These are phyloP conservation scores for Phalera bucephala DNA, from an alignment of 2,888 invertebrate genomes.

Conservation along the genomic window DNA sequence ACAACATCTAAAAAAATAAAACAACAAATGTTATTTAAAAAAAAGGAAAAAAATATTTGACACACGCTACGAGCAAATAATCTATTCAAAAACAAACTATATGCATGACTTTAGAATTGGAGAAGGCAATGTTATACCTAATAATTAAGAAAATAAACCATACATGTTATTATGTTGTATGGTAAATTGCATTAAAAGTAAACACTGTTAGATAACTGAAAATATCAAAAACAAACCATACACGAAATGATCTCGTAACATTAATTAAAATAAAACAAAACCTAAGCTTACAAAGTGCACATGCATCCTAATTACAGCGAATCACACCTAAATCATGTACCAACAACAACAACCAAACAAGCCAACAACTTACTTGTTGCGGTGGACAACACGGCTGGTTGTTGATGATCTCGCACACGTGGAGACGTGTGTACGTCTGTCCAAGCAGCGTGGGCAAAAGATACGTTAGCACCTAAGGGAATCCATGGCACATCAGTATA, in stretches of 20 bases:
- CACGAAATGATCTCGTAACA: no score
- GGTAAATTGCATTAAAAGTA: conserved; percentile 12
- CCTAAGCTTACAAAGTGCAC: no score
- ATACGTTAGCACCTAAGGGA: conserved; percentile 61
- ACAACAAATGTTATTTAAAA: not conserved
- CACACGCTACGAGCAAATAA: not conserved
- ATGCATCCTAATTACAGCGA: no score
- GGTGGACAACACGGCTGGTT: conserved; percentile 93
- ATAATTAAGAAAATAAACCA: no score
- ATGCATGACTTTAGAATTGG: conserved; percentile 13
- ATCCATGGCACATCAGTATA: no score
- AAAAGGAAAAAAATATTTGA: conserved; percentile 7
- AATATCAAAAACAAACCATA: no score
- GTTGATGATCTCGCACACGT: conserved; percentile 94
- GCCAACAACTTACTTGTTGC: conserved; percentile 68
- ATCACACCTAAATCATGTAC: no score
- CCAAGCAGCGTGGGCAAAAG: conserved; percentile 71
- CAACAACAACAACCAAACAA: conserved; percentile 21
- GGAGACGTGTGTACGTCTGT: conserved; percentile 95
- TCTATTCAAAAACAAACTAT: conserved; percentile 8
- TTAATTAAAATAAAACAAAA: no score
- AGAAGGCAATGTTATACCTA: conserved; percentile 11
- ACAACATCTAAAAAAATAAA: conserved; percentile 8
- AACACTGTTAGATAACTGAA: no score
- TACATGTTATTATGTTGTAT: no score